Percentiles rank a stretch among this genome's conserved stretches.
These are phyloP conservation scores for Serinus canaria DNA, from an alignment of 2,113 vertebrate species.

Conservation along the genomic window DNA sequence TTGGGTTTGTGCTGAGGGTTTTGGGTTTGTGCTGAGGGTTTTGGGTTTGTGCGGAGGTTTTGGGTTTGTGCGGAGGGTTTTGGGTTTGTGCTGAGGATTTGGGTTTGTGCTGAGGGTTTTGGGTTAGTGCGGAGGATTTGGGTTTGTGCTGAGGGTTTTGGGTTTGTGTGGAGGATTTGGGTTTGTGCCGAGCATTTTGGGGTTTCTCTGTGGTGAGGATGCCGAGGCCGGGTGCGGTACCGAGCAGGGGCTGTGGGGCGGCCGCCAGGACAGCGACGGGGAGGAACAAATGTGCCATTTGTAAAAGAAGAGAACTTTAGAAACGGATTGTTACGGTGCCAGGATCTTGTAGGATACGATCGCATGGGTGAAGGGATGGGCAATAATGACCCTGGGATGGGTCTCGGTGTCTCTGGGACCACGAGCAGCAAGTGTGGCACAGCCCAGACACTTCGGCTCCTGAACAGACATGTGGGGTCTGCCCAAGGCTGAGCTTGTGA, in stretches of 20 bases:
- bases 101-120: no score
- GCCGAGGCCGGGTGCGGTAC: not conserved
- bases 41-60: no score
- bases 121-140: not conserved
- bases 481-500: no score
- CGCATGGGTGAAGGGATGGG: not conserved
- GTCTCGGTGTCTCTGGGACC: not conserved
- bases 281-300: not conserved
- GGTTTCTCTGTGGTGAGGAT: rapidly evolving
- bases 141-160: no score
- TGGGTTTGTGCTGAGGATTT: no score
- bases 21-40: no score
- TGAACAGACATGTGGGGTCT: not conserved
- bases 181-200: not conserved
- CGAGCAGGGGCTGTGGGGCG: not conserved
- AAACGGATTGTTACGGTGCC: rapidly evolving
- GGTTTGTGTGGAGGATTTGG: no score
- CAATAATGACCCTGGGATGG: rapidly evolving
- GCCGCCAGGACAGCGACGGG: not conserved
- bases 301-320: not conserved
- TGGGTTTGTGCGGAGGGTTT: no score
- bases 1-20: no score
- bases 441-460: not conserved
- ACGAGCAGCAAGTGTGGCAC: not conserved
- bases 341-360: not conserved